Conservation (phyloP, 2,113 vertebrate genomes). For the Indicator maculatus region DNA sequence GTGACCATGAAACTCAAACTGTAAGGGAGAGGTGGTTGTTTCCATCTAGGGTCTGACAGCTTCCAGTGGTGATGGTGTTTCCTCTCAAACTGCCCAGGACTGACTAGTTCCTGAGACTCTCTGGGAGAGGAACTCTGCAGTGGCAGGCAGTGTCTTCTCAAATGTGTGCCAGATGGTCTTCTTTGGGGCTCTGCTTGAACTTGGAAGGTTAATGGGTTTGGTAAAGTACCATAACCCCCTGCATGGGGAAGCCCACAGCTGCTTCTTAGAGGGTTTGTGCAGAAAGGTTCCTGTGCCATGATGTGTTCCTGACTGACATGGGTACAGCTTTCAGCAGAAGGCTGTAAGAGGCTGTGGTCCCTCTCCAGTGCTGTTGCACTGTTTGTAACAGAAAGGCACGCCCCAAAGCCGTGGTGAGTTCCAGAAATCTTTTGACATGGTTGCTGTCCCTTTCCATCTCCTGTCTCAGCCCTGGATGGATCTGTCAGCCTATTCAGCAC, state of each 20-base stretch:
- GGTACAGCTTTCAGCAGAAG: background rate
- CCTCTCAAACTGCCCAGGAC: background rate
- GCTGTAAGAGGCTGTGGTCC: background rate
- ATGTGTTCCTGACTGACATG: background rate
- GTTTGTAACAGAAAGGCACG: background rate
- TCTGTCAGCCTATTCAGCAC: fast-evolving
- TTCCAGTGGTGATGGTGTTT: background rate
- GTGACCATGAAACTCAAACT: background rate
- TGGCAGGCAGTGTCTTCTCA: background rate
- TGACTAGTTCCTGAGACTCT: fast-evolving
- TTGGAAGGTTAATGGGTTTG: background rate
- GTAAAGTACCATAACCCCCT: background rate
- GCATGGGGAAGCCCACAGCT: background rate
- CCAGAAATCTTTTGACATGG: fast-evolving
- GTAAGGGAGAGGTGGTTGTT: background rate
- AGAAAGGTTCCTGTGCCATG: background rate
- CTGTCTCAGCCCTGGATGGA: background rate
- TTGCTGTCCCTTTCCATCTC: background rate
- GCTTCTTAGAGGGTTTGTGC: background rate
- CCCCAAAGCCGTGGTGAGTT: background rate
- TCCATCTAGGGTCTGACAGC: background rate
- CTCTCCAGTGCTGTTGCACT: background rate
- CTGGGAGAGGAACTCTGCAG: background rate
- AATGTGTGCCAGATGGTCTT: background rate
- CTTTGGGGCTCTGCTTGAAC: background rate